Percentiles rank a stretch among this genome's conserved stretches.
These are phyloP conservation scores for Hypocryptadius cinnamomeus DNA, from an alignment of 2,113 vertebrate genomes.

Conservation along the genomic window DNA sequence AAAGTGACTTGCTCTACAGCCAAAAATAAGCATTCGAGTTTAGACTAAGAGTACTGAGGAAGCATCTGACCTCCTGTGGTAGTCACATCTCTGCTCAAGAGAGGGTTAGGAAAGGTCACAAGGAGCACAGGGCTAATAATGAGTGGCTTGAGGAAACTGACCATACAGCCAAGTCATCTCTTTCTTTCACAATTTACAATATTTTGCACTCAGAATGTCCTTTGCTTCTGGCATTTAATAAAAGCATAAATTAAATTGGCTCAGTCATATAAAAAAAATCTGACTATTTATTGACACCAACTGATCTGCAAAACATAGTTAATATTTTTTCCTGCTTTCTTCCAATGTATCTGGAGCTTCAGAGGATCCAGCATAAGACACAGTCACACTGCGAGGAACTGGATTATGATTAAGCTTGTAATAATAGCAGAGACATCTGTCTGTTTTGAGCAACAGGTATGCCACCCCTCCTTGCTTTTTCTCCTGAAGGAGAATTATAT, in stretches of 20 bases:
- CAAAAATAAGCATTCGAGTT: background rate
- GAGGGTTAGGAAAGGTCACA: background rate
- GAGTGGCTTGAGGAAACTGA: background rate
- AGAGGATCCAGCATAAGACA: background rate
- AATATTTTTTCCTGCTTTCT: background rate
- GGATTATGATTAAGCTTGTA: background rate
- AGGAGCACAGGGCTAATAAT: background rate
- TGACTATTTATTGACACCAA: background rate
- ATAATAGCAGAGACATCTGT: conserved; percentile 4
- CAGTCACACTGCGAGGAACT: background rate
- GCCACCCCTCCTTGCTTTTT: background rate
- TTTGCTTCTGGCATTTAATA: background rate
- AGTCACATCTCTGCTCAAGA: background rate
- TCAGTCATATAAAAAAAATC: background rate
- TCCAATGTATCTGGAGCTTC: background rate
- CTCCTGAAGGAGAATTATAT: background rate
- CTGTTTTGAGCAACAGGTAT: background rate
- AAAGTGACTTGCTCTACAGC: background rate
- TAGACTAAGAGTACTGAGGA: background rate
- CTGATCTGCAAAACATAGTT: background rate
- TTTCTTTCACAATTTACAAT: background rate
- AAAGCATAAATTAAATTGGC: background rate
- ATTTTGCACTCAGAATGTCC: background rate
- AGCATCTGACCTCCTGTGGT: background rate
- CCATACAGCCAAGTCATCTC: fast-evolving